A percentile compares a stretch with the other conserved stretches of the same genome.
Conservation (phyloP, 2,797 vertebrate species). For the Peromyscus eremicus region DNA sequence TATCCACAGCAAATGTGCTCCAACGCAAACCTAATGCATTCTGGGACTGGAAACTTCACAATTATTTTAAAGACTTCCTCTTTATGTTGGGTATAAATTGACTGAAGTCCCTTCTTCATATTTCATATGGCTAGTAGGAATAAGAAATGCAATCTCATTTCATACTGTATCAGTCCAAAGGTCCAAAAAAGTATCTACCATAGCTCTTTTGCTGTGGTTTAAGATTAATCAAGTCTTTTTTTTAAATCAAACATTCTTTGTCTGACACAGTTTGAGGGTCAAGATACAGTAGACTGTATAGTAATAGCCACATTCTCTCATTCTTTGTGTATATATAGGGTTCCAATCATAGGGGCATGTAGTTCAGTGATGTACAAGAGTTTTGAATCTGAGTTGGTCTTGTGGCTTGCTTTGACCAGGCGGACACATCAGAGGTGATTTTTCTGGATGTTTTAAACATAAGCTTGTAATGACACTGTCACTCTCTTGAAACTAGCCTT, state of each 20-base stretch:
- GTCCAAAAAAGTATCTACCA: not conserved
- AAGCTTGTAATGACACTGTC: not conserved
- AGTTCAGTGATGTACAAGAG: rapidly evolving
- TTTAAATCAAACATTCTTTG: not conserved
- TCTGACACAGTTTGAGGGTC: not conserved
- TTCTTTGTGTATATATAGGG: not conserved
- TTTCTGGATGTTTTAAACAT: not conserved
- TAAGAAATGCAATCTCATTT: not conserved
- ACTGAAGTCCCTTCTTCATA: not conserved
- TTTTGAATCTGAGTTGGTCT: not conserved
- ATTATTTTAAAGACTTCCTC: not conserved
- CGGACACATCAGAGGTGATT: not conserved
- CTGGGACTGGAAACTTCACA: not conserved
- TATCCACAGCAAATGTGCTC: not conserved
- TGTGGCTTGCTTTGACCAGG: not conserved
- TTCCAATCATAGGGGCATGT: not conserved
- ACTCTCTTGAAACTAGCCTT: not conserved
- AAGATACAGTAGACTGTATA: not conserved
- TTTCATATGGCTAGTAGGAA: conserved; percentile 18
- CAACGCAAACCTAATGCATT: not conserved
- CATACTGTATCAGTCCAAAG: not conserved
- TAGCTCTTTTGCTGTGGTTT: not conserved
- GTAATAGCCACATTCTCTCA: not conserved
- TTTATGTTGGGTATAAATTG: not conserved
- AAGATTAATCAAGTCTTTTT: not conserved